Percentiles rank a stretch among this genome's conserved stretches.
Evolutionary conservation across 2,888 invertebrate species (phyloP).

Genomic region (Troglohyphantes excavatus): DNA sequence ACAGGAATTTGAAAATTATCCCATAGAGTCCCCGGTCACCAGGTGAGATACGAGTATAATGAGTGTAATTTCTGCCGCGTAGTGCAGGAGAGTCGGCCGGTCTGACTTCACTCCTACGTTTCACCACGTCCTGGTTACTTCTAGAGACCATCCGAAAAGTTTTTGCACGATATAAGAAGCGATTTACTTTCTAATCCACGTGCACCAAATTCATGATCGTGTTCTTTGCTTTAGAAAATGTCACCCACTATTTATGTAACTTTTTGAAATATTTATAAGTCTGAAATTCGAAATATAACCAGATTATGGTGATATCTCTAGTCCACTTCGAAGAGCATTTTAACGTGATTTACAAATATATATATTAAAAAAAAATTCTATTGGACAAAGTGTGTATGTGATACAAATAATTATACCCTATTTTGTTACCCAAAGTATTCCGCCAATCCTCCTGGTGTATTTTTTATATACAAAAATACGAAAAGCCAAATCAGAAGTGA

Average conservation of each 20-base stretch:
- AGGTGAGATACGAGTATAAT: too few species aligned
- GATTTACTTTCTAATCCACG: not conserved
- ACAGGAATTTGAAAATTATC: too few species aligned
- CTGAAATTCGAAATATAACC: not conserved
- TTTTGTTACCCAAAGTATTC: conserved; percentile 10
- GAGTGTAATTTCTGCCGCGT: too few species aligned
- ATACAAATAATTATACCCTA: conserved; percentile 3
- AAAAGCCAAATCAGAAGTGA: not conserved
- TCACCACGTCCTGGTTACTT: not conserved
- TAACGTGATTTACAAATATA: not conserved
- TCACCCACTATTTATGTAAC: not conserved
- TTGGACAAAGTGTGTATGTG: conserved; percentile 30
- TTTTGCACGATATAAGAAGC: not conserved
- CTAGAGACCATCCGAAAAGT: not conserved
- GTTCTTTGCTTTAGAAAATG: not conserved
- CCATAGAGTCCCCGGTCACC: too few species aligned
- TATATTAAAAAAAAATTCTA: not conserved
- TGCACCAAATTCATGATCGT: not conserved
- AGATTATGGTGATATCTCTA: not conserved
- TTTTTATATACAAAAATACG: conserved; percentile 3
- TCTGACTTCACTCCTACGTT: not conserved
- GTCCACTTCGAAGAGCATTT: not conserved
- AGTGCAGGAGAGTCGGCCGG: too few species aligned
- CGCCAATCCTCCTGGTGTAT: conserved; percentile 17
- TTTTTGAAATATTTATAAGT: conserved; percentile 1